phyloP scores from a whole-genome alignment of 2,797 vertebrate species.

The Esox lucius region DNA sequence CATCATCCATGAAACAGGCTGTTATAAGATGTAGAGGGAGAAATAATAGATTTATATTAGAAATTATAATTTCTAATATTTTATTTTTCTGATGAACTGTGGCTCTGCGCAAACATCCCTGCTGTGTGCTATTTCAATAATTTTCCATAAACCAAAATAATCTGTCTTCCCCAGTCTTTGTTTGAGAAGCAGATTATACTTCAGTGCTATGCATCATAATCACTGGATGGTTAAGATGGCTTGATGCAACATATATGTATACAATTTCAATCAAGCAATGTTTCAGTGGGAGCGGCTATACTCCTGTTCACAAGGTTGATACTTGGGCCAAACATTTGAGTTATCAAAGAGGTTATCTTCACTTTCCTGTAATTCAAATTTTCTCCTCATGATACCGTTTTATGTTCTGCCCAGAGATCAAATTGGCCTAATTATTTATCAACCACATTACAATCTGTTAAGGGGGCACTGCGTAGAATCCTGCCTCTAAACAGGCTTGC shows the following conservation, averaged over 20 bases:
- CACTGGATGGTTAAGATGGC: slow-evolving; percentile 23
- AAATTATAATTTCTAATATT: slow-evolving; percentile 43
- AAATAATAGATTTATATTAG: slow-evolving; percentile 40
- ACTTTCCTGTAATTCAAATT: too few relatives aligned
- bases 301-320: neutral
- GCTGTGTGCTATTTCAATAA: slow-evolving; percentile 55
- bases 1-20: slow-evolving; percentile 38
- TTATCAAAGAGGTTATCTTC: too few relatives aligned
- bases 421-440: too few relatives aligned
- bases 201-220: slow-evolving; percentile 38
- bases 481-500: too few relatives aligned
- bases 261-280: slow-evolving; percentile 21
- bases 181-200: slow-evolving; percentile 55
- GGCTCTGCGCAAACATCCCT: slow-evolving; percentile 41
- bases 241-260: slow-evolving; percentile 18
- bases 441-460: too few relatives aligned
- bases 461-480: too few relatives aligned
- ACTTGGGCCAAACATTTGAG: neutral
- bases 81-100: slow-evolving; percentile 48
- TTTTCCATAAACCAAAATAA: slow-evolving; percentile 57
- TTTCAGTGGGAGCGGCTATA: neutral
- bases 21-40: slow-evolving; percentile 30
- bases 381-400: too few relatives aligned
- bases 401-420: too few relatives aligned
- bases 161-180: slow-evolving; percentile 44